Base-by-base conservation (phyloP, 2,888 invertebrate species). In the Venusia cambrica region DNA sequence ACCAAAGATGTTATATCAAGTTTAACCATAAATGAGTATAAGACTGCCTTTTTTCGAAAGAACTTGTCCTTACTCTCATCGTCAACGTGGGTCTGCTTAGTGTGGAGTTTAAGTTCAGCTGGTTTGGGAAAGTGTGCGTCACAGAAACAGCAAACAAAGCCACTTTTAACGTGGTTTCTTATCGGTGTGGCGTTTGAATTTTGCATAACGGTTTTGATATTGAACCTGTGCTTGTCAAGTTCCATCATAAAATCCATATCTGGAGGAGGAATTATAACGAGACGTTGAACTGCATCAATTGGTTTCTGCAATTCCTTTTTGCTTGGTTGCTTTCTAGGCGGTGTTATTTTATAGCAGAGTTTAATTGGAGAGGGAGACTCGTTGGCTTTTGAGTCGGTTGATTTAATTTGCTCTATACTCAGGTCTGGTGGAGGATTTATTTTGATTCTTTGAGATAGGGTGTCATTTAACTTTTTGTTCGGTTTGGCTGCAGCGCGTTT, bases 121-220 rank as follows among this genome's bases (percentile, higher is more conserved):
- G 64, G 52, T 2, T 51, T 43, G 1, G 38, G 45, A 24, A 41
- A 62, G 3, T 48, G 37, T 1, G 36, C 33, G 1, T 42, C 21
- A 24, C 64, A 64, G 29, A 51, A 62, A 8, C 48, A 53, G 32
- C 64, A 64, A 0, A 38, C 43, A 20, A 53, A 63, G 0, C 61
- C 62, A 1, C 48, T 48, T 20, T 52, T 54, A 3, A 46, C 46
- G 9, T 51, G 45, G 4, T 45, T 38, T 10, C 53, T 43, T 8
- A 65, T 51, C 0, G 61, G 62, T 0, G 63, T 62, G 44, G 38
- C 81, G 77, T 35, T 65, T 45, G 36, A 65, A 73, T 4, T 63
- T 57, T 51, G 63, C 34, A 44, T 40, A 0, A 40, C 31, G 13
- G 35, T 35, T 1, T 30, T 30, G 4, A 40, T 35, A 19, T 40